A percentile compares a stretch with the other conserved stretches of the same genome.
These are phyloP conservation scores for Xenus cinereus DNA, from an alignment of 2,113 vertebrate genomes.

Conservation along the genomic window DNA sequence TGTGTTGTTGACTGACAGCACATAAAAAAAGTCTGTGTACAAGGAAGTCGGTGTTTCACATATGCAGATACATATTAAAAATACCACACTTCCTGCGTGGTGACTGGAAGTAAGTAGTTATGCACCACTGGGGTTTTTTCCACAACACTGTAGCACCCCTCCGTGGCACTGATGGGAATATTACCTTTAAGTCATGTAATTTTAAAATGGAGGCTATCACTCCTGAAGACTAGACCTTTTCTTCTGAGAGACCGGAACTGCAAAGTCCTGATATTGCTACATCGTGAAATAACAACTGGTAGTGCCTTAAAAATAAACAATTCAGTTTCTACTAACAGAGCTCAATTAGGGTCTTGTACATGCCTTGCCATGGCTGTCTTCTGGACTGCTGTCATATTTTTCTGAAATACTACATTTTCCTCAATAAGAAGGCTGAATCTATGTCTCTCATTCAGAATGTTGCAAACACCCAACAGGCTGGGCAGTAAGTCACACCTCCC, in stretches of 20 bases:
- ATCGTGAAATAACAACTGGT: neutral
- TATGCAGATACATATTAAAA: accelerated
- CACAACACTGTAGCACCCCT: neutral
- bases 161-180: neutral
- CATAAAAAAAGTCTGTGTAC: neutral
- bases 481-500: neutral
- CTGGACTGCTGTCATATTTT: neutral
- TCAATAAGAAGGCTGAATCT: neutral
- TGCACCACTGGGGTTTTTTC: accelerated
- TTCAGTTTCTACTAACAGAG: neutral
- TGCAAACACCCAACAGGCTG: neutral
- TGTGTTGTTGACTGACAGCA: neutral
- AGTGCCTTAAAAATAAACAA: neutral
- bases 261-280: neutral
- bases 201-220: neutral
- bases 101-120: accelerated
- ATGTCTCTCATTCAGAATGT: neutral
- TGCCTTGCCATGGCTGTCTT: neutral
- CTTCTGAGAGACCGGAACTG: neutral
- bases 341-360: neutral
- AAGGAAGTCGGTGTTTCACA: accelerated
- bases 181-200: neutral
- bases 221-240: neutral
- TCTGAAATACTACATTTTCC: neutral
- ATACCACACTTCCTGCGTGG: neutral